Percentiles rank a stretch among this genome's conserved stretches.
Evolutionary conservation across 1,140 invertebrate species (phyloP).

Genomic region (Drosophila truncata): DNA sequence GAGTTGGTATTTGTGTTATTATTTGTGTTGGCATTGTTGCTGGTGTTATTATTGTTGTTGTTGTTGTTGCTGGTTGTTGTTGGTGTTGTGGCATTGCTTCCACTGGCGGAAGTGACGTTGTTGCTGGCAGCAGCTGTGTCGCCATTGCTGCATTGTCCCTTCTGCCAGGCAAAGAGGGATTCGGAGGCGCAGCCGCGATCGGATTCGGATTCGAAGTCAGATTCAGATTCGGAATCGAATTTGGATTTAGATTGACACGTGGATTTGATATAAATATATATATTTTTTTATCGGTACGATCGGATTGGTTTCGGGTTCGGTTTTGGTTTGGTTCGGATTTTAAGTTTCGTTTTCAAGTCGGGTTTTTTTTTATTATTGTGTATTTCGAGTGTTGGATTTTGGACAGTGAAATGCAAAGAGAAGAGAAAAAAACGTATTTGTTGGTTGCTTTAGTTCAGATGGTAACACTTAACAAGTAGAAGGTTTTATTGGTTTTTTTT

Average conservation of each 20-base stretch:
- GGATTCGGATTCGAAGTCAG: conserved; percentile 27
- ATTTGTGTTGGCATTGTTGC: conserved; percentile 20
- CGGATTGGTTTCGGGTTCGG: conserved; percentile 25
- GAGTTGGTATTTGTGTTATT: conserved; percentile 3
- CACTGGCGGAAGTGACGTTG: conserved; percentile 9
- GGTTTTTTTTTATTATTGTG: conserved; percentile 13
- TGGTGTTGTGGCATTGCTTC: neutral
- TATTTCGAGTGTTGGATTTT: conserved; percentile 51
- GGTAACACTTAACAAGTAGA: conserved; percentile 69
- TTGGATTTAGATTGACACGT: conserved; percentile 22
- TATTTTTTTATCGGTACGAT: conserved; percentile 21
- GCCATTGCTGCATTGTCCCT: conserved; percentile 50
- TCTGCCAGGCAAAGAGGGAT: conserved; percentile 42
- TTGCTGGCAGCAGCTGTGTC: conserved; percentile 9
- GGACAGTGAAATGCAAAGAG: conserved; percentile 76
- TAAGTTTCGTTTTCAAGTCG: conserved; percentile 14
- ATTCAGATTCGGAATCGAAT: conserved; percentile 10
- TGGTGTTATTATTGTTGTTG: conserved; percentile 10
- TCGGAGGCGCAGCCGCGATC: conserved; percentile 10
- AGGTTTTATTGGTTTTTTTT: conserved; percentile 15
- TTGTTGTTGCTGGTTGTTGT: conserved; percentile 4
- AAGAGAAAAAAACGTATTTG: conserved; percentile 77
- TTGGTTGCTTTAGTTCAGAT: conserved; percentile 78
- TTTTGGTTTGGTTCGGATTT: conserved; percentile 20
- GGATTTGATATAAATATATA: conserved; percentile 18